Evolutionary conservation across 2,888 invertebrate species (phyloP), one percentile per base, ranked within the genome.

Genomic region (Metopia argyrocephala): DNA sequence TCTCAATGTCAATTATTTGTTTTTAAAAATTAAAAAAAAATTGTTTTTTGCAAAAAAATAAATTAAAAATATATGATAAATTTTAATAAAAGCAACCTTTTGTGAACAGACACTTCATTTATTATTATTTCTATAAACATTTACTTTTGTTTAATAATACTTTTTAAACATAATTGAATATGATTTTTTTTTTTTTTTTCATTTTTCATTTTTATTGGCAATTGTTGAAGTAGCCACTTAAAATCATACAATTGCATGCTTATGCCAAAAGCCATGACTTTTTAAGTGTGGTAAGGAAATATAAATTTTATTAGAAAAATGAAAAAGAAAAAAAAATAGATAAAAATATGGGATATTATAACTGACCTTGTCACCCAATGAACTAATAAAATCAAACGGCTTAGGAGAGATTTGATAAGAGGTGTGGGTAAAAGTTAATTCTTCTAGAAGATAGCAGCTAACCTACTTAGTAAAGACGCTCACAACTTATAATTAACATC

Each of bases 301-400:
- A 38, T 38, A 1, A 38, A 2, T 38, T 38, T 38, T 38, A 12
- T 38, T 38, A 15, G 38, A 38, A 38, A 38, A 1, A 3, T 12
- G 12, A 4, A 0, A 0, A 38, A 38, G 15, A 38, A 31, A 38
- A 38, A 15, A 38, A 15, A 12, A 38, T 9, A 38, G 12, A 38
- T 38, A 38, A 38, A n/a, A 38, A 38, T 38, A 38, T 38, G 38
- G 38, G 38, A 38, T 38, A 9, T 38, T 38, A 38, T 38, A 38
- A 38, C 46, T 81, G 57, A 70, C 81, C 81, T 81, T 78, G 78
- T 78, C 61, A 78, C 78, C 61, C 64, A 81, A 81, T 54, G 61
- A 78, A 78, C 74, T 45, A 74, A 59, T 66, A 61, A 70, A 69
- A 57, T 57, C 5, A n/a, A 20, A 69, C 48, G 18, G 15, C 38